These are phyloP conservation scores for Aulostomus chinensis DNA, from an alignment of 2,797 vertebrate genomes.

Conservation along the genomic window DNA sequence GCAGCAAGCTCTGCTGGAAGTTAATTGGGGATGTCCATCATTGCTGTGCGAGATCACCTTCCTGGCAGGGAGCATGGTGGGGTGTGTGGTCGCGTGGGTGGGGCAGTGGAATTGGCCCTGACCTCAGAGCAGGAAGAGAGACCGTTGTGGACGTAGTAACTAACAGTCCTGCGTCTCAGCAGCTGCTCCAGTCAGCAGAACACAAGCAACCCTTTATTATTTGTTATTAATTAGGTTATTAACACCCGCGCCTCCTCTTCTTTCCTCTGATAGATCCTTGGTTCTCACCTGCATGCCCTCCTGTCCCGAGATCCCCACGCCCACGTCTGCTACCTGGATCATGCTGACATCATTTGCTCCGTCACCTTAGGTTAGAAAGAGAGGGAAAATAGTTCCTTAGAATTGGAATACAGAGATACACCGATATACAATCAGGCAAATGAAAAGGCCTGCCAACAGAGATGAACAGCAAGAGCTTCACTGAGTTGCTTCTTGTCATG, in stretches of 20 bases:
- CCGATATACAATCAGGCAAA: no score
- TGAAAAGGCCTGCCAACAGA: no score
- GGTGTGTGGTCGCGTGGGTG: neutral
- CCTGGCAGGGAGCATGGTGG: conserved; percentile 7
- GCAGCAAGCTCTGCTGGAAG: conserved; percentile 31
- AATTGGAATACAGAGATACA: neutral
- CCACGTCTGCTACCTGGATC: conserved; percentile 98
- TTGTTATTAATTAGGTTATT: no score
- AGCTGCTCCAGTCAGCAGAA: conserved; percentile 41
- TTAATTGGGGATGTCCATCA: conserved; percentile 71
- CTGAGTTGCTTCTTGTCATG: no score
- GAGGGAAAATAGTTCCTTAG: conserved; percentile 3
- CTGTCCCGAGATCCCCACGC: conserved; percentile 97
- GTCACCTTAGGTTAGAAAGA: conserved; percentile 84
- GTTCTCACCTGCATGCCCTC: conserved; percentile 96
- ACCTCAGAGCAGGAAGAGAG: conserved; percentile 26
- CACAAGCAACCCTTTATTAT: conserved; percentile 21
- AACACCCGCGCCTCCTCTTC: neutral
- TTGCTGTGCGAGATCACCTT: conserved; percentile 39
- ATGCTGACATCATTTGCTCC: conserved; percentile 99
- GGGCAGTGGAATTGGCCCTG: conserved; percentile 8
- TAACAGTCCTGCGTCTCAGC: conserved; percentile 22
- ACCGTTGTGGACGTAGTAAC: conserved; percentile 11
- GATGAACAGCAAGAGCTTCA: no score
- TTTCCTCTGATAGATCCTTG: neutral